Percentiles rank a stretch among this genome's conserved stretches.
Evolutionary conservation across 2,797 vertebrate species (phyloP).

Genomic region (Poecilia gillii): DNA sequence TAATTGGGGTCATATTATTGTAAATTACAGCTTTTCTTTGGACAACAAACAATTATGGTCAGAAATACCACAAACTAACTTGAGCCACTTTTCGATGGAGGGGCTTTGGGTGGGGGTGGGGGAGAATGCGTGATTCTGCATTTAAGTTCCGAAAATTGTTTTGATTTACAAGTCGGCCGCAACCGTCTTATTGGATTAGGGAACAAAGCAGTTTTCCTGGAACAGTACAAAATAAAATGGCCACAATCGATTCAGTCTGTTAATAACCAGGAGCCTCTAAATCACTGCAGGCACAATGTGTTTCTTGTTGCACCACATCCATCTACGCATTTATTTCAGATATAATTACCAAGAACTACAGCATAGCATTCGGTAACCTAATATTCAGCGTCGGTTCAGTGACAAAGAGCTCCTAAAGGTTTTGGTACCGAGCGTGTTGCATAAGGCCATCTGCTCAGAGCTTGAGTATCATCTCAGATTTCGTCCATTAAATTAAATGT

Average conservation of each 20-base stretch:
- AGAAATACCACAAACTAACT: not conserved
- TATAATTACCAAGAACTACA: not conserved
- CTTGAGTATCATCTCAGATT: not conserved
- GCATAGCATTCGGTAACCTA: not conserved
- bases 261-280: not conserved
- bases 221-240: not conserved
- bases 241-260: not conserved
- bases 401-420: not conserved
- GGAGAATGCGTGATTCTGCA: not conserved
- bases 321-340: not conserved
- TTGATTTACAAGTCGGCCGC: not conserved
- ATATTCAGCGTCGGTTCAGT: not conserved
- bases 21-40: not conserved
- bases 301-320: not conserved
- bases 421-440: not conserved
- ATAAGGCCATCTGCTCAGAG: not conserved
- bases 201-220: not conserved
- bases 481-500: not conserved
- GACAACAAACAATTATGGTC: not conserved
- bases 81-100: not conserved
- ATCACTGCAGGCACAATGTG: not conserved
- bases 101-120: too few relatives aligned
- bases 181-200: not conserved
- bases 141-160: not conserved
- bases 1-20: not conserved